Evolutionary conservation across 2,888 invertebrate genomes (phyloP), one percentile per base, ranked within the genome.

Genomic region (Bunonema sp.): DNA sequence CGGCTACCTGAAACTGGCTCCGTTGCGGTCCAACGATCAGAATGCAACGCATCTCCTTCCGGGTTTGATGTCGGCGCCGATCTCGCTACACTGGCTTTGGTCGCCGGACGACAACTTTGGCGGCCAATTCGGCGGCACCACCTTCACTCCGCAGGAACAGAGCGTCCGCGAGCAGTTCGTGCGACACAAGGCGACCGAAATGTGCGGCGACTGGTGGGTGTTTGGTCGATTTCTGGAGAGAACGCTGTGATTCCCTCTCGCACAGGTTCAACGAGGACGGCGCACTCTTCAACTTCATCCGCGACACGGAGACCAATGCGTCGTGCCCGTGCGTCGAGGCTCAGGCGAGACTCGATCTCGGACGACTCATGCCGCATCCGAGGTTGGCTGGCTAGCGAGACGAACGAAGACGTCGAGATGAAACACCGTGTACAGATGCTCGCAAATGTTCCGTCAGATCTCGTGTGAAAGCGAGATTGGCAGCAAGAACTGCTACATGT

Each of bases 271-370:
- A 65, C 39, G 63, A 67, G 34, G 65, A 65, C 43, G 65, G 65
- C 8, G 63, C 63, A 8, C 53, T 61, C 30, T 57, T 47, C 49
- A 65, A 67, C 44, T 65, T 65, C 48, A 57, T 65, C 32, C 47
- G 57, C 8, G 65, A 65, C 38, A 61, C 60, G 7, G 67, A 67
- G 39, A 67, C 61, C n/a, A 68, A 68, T 46, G 50, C 59, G 2
- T 62, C 63, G 0, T 67, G 67, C 41, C 93, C 93, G 0, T 97
- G 93, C 68, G 84, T 80, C 0, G 70, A 91, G 50, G 79, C 83
- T 47, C 91, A 93, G 68, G 91, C 91, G 0, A 68, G 84, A 2
- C 75, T 80, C 40, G 93, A 97, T 70, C 84, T 85, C 70, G 93
- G 93, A 4, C 77, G 88, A 18, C 93, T 79, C 70, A 77, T 86